These are phyloP conservation scores for Etheostoma nigrum DNA, from an alignment of 2,797 vertebrate species.

Conservation along the genomic window DNA sequence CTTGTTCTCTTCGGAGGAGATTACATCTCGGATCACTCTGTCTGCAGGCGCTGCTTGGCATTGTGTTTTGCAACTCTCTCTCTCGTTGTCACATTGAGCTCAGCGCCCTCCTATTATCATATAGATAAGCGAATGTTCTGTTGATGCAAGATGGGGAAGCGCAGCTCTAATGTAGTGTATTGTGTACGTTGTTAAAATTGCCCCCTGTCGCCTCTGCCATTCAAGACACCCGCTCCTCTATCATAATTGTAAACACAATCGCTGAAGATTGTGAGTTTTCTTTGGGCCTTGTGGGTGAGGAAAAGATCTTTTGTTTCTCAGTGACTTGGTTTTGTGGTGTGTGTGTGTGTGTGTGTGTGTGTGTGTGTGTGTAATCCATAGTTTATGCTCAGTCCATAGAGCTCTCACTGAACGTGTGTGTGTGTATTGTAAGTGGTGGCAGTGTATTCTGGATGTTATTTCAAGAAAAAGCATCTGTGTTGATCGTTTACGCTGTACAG, in stretches of 20 bases:
- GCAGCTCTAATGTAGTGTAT: constrained; percentile 67
- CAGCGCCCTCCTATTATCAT: constrained; percentile 80
- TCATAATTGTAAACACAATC: constrained; percentile 48
- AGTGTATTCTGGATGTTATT: background rate
- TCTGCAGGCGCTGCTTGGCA: constrained; percentile 66
- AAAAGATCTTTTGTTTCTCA: constrained; percentile 43
- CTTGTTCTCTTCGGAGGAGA: constrained; percentile 68
- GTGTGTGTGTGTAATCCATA: constrained; percentile 37
- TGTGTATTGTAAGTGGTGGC: background rate
- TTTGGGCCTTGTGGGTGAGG: constrained; percentile 11
- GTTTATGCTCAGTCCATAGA: constrained; percentile 31
- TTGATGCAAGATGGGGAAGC: constrained; percentile 55
- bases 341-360: background rate
- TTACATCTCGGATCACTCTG: constrained; percentile 78
- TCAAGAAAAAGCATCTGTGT: background rate
- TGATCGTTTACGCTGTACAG: background rate
- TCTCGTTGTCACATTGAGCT: constrained; percentile 70
- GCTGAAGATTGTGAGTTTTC: constrained; percentile 14
- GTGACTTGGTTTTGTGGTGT: constrained; percentile 18
- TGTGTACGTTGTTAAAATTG: constrained; percentile 69
- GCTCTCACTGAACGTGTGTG: constrained; percentile 16
- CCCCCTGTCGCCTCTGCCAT: constrained; percentile 57
- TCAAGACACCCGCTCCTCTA: constrained; percentile 41
- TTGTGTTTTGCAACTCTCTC: constrained; percentile 65
- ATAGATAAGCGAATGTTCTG: constrained; percentile 84